Base-by-base conservation (phyloP, 2,888 invertebrate species). In the Tetranychus truncatus region DNA sequence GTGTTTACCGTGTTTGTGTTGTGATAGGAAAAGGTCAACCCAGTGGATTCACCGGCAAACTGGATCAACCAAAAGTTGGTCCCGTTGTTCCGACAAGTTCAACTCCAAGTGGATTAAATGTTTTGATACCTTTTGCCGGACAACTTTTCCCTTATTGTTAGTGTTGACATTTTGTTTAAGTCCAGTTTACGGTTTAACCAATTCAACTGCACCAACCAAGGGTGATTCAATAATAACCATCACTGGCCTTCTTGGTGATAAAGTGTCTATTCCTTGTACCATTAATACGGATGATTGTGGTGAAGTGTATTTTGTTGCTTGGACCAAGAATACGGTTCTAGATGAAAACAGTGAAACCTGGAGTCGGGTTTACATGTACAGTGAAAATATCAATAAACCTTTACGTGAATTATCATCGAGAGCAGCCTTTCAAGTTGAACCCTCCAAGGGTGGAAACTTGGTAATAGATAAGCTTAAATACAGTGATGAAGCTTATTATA, bases 261-360 rank as follows among this genome's bases (percentile, higher is more conserved):
- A 73, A 55, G 75, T 67, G 6, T 66, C 86, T n/a, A 85, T 91
- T 67, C 88, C 88, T 3, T 91, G 91, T 81, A 85, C 87, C 21
- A 87, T 90, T 78, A 89, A 89, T 80, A 82, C 81, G 74, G 81
- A 86, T n/a, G 86, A 88, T 45, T 91, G 91, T 81, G 89, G 89
- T 0, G 88, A 87, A 78, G 87, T 91, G 81, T 91, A 91, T 84
- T 89, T 89, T 83, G 89, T 91, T 82, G 91, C 91, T 82, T 91
- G 91, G 90, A 80, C 78, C 65, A 79, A 79, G 74, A 72, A 72
- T 45, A 72, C 77, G 7, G 65, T 74, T 74, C 34, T 77, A 75
- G 65, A 77, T 72, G 71, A 77, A 11, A n/a, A 55, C 18, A 7
- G 11, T 73, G 73, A 73, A 9, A n/a, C 20, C 9, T 80, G 79